These are phyloP conservation scores for Leptatherina wallacei DNA, from an alignment of 2,797 vertebrate genomes.

Conservation along the genomic window DNA sequence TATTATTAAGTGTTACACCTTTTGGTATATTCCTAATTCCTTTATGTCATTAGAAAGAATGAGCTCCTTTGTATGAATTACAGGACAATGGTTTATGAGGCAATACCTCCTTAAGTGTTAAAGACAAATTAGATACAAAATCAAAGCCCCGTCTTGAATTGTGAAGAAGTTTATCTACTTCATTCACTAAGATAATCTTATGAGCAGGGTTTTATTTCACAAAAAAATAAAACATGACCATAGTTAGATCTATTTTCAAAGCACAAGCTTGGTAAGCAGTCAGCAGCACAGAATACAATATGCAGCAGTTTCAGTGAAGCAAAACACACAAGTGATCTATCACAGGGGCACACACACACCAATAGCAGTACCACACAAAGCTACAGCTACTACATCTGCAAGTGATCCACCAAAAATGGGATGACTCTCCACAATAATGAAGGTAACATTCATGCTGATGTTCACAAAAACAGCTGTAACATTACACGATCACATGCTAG, in stretches of 20 bases:
- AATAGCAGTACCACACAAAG: neutral
- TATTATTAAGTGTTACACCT: neutral
- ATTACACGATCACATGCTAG: neutral
- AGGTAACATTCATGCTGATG: too few relatives aligned
- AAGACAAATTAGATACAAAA: neutral
- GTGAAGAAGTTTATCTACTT: neutral
- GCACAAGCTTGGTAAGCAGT: neutral
- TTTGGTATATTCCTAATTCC: neutral
- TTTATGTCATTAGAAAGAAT: neutral
- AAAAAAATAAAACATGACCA: neutral
- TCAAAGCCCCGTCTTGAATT: neutral
- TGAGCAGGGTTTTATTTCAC: neutral
- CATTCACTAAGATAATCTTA: neutral
- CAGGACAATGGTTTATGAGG: neutral
- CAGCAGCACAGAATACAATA: neutral
- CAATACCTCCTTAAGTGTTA: neutral
- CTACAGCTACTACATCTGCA: neutral
- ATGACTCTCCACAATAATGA: neutral
- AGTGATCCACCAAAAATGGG: neutral
- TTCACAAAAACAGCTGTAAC: neutral
- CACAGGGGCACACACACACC: neutral
- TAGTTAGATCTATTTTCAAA: neutral
- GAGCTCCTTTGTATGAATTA: neutral
- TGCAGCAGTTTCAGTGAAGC: neutral
- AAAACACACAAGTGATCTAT: neutral